These are phyloP conservation scores for Pristis pectinata DNA, from an alignment of 2,797 vertebrate genomes.

Conservation along the genomic window DNA sequence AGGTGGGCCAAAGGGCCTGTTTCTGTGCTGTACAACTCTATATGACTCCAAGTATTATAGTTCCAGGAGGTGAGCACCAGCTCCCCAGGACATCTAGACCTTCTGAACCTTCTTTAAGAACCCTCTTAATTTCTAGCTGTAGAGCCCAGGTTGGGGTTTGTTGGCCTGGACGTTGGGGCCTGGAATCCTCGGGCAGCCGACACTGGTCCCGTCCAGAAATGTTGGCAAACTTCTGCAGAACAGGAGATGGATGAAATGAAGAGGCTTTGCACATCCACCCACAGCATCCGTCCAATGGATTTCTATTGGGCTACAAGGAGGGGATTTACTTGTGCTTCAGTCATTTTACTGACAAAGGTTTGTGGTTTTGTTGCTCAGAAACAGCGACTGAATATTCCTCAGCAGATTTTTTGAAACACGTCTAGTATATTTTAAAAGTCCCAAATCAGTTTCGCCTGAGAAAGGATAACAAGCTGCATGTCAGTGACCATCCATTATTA, in stretches of 20 bases:
- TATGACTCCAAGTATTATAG: too few relatives aligned
- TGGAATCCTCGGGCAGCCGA: not conserved
- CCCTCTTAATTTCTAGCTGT: not conserved
- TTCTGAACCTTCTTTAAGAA: too few relatives aligned
- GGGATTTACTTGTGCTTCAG: rapidly evolving
- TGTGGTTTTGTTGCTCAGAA: not conserved
- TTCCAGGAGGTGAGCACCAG: too few relatives aligned
- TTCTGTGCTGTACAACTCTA: too few relatives aligned
- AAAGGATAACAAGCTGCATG: constrained; percentile 39
- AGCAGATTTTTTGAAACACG: not conserved
- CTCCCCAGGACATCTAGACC: too few relatives aligned
- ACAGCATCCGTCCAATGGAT: not conserved
- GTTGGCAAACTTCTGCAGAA: not conserved
- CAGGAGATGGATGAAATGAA: not conserved
- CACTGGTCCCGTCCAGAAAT: not conserved
- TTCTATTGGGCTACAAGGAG: too few relatives aligned
- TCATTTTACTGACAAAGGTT: too few relatives aligned
- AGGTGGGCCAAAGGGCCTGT: too few relatives aligned
- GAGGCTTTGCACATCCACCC: not conserved
- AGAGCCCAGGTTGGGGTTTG: not conserved
- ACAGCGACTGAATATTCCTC: rapidly evolving
- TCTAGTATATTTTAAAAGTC: too few relatives aligned
- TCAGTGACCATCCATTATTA: constrained; percentile 92
- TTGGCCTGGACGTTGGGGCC: not conserved
- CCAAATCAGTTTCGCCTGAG: not conserved